These are phyloP conservation scores for Loripinus fragilis DNA, from an alignment of 2,888 invertebrate genomes.

Conservation along the genomic window DNA sequence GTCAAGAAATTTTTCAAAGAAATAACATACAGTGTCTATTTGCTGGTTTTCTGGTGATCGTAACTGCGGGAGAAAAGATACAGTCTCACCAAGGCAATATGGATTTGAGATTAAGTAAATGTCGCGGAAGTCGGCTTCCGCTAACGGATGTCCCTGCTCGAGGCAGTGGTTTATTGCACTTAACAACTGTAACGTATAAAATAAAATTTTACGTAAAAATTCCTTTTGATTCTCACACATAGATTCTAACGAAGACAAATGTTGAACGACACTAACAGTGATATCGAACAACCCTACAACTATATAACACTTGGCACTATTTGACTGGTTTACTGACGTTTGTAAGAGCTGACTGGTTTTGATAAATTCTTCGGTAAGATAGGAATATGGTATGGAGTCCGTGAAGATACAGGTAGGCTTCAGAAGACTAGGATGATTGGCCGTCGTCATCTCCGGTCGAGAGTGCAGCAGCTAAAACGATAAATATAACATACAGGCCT, in stretches of 20 bases:
- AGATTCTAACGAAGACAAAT: slow-evolving; percentile 66
- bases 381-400: slow-evolving; percentile 74
- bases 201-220: slow-evolving; percentile 68
- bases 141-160: slow-evolving; percentile 74
- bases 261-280: slow-evolving; percentile 70
- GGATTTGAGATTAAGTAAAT: slow-evolving; percentile 71
- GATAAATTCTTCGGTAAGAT: slow-evolving; percentile 76
- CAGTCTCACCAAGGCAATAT: slow-evolving; percentile 68
- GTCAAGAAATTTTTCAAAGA: slow-evolving; percentile 69
- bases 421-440: slow-evolving; percentile 73
- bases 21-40: slow-evolving; percentile 73
- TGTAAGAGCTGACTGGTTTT: slow-evolving; percentile 75
- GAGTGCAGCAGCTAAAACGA: slow-evolving; percentile 75
- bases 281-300: slow-evolving; percentile 75
- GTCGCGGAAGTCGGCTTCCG: slow-evolving; percentile 74
- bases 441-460: slow-evolving; percentile 70
- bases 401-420: slow-evolving; percentile 74
- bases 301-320: slow-evolving; percentile 72
- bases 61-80: slow-evolving; percentile 75
- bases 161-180: slow-evolving; percentile 79
- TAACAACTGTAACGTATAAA: slow-evolving; percentile 70
- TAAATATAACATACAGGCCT: no score
- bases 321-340: slow-evolving; percentile 70
- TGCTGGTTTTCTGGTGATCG: slow-evolving; percentile 73
- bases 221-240: slow-evolving; percentile 65